Percentiles rank a stretch among this genome's conserved stretches.
Evolutionary conservation across 1,140 invertebrate genomes (phyloP).

Genomic region (Proctacanthus coquilletti): DNA sequence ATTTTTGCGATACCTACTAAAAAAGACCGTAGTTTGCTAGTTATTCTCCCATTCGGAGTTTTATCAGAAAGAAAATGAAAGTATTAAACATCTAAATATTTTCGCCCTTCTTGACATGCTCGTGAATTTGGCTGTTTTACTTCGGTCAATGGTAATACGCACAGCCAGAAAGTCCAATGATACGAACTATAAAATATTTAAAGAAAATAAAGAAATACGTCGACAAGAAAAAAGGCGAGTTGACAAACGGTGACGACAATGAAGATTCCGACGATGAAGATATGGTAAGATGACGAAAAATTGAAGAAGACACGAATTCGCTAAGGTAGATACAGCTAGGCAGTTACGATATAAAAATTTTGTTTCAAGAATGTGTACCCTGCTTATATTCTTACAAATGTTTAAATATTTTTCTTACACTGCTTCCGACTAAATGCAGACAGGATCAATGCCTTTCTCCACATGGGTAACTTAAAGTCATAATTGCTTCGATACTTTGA

Average conservation of each 20-base stretch:
- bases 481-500: background rate
- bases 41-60: too few relatives aligned
- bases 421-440: constrained; percentile 25
- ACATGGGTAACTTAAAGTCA: constrained; percentile 37
- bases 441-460: constrained; percentile 48
- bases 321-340: constrained; percentile 6
- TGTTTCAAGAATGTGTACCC: constrained; percentile 1
- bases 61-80: too few relatives aligned
- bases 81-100: too few relatives aligned
- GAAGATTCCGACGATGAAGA: constrained; percentile 40
- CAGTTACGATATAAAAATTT: background rate
- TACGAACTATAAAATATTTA: constrained; percentile 28
- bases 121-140: too few relatives aligned
- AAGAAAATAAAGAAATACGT: constrained; percentile 30
- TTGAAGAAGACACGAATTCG: constrained; percentile 1
- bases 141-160: too few relatives aligned
- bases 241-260: constrained; percentile 16
- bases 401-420: background rate
- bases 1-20: background rate
- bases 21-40: too few relatives aligned
- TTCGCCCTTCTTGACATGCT: too few relatives aligned
- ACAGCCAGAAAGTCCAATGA: constrained; percentile 25
- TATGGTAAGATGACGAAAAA: constrained; percentile 33
- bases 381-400: background rate
- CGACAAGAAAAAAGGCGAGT: constrained; percentile 25